A percentile compares a stretch with the other conserved stretches of the same genome.
Evolutionary conservation across 1,140 invertebrate species (phyloP).

Genomic region (Fopius arisanus): DNA sequence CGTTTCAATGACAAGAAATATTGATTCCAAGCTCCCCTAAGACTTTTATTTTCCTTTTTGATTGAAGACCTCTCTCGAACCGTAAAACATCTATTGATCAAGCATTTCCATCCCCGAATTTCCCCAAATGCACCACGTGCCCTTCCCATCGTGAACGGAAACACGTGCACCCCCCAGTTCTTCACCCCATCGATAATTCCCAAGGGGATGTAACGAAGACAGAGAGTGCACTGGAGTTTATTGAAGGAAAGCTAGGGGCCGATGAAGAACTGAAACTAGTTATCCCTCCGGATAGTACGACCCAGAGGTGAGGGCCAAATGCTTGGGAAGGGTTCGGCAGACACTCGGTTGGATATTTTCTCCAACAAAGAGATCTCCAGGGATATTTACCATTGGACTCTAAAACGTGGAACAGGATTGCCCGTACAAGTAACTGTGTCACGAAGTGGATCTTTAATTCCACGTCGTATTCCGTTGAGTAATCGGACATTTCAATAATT

Average conservation of each 20-base stretch:
- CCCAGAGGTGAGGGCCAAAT: conserved; percentile 9
- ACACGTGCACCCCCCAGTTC: conserved; percentile 48
- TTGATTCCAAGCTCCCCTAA: no score
- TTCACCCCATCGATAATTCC: conserved; percentile 16
- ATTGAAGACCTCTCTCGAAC: neutral
- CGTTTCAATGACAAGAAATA: no score
- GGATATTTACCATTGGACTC: neutral
- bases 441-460: neutral
- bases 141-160: conserved; percentile 38
- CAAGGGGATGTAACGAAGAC: conserved; percentile 4
- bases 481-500: conserved; percentile 2
- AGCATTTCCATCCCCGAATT: conserved; percentile 25
- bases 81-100: conserved; percentile 8
- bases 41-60: no score
- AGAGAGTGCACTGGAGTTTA: conserved; percentile 19
- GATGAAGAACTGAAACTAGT: conserved; percentile 5
- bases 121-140: conserved; percentile 36
- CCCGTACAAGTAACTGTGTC: neutral
- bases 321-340: neutral
- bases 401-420: neutral
- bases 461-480: neutral
- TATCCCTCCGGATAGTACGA: neutral
- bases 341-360: neutral
- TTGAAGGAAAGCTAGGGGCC: neutral
- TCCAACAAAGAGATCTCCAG: conserved; percentile 2